phyloP scores from a whole-genome alignment of 2,113 vertebrate genomes.

The Odontophorus gujanensis region DNA sequence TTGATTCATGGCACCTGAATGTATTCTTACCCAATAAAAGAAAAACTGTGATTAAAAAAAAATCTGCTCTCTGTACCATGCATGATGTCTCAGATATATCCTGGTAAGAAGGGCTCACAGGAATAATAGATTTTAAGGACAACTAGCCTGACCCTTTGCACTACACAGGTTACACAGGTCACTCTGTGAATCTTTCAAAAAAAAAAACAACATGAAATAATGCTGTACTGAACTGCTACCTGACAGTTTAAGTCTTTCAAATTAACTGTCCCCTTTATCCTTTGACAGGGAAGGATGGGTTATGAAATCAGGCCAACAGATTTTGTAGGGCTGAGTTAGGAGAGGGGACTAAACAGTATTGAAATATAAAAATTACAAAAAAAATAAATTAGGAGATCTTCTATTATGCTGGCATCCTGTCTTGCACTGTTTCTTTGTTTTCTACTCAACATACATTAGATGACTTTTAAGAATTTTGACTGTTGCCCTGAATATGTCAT shows the following conservation, averaged over 20 bases:
- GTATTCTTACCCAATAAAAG: background rate
- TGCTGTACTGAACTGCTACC: background rate
- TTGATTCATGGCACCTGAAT: background rate
- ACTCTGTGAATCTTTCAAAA: background rate
- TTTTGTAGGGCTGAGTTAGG: background rate
- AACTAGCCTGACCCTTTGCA: background rate
- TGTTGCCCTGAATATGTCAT: background rate
- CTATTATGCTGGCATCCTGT: background rate
- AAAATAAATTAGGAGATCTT: background rate
- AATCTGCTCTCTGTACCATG: background rate
- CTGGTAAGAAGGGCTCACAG: background rate
- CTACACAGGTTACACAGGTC: background rate
- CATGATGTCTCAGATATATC: background rate
- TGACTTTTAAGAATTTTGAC: background rate
- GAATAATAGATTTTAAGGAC: slow-evolving; percentile 17
- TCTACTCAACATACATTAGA: background rate
- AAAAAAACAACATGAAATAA: background rate
- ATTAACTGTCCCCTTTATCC: background rate
- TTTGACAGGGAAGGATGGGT: background rate
- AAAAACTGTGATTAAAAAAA: slow-evolving; percentile 28
- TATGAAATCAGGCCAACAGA: background rate
- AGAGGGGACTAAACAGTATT: background rate
- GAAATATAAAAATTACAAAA: background rate
- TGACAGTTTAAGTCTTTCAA: background rate
- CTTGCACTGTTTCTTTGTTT: background rate